Evolutionary conservation across 2,888 invertebrate species (phyloP).

Genomic region (Rhamphomyia laevipes): DNA sequence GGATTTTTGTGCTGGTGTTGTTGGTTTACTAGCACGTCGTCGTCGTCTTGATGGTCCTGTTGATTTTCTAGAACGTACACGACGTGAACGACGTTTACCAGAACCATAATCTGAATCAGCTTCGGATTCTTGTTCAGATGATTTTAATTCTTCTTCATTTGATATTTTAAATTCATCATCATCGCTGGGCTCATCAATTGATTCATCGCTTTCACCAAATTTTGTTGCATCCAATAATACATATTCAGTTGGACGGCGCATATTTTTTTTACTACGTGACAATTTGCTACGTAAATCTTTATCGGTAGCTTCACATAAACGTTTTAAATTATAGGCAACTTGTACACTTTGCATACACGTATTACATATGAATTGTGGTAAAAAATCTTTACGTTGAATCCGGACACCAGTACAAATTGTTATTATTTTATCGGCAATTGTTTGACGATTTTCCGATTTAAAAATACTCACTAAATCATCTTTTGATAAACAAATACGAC

Average conservation of each 20-base stretch:
- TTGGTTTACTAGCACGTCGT: neutral
- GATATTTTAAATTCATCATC: constrained; percentile 36
- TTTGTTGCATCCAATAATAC: constrained; percentile 34
- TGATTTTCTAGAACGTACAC: neutral
- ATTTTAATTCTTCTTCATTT: constrained; percentile 26
- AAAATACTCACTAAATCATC: constrained; percentile 30
- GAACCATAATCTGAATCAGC: constrained; percentile 26
- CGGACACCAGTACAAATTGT: constrained; percentile 33
- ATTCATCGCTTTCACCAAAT: constrained; percentile 13
- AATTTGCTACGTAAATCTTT: constrained; percentile 32
- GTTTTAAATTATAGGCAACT: constrained; percentile 33
- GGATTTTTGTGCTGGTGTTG: neutral
- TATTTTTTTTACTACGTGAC: constrained; percentile 34
- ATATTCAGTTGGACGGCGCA: constrained; percentile 30
- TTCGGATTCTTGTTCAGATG: constrained; percentile 27
- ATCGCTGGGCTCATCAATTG: constrained; percentile 25
- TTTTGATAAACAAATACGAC: constrained; percentile 32
- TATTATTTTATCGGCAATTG: constrained; percentile 36
- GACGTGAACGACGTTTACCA: constrained; percentile 17
- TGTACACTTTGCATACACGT: constrained; percentile 32
- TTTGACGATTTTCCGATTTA: constrained; percentile 23
- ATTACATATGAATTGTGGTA: constrained; percentile 36
- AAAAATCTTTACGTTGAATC: constrained; percentile 33
- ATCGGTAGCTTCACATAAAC: constrained; percentile 34
- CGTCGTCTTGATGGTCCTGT: neutral